A percentile compares a stretch with the other conserved stretches of the same genome.
These are phyloP conservation scores for Percina caprodes DNA, from an alignment of 2,113 vertebrate species.

Conservation along the genomic window DNA sequence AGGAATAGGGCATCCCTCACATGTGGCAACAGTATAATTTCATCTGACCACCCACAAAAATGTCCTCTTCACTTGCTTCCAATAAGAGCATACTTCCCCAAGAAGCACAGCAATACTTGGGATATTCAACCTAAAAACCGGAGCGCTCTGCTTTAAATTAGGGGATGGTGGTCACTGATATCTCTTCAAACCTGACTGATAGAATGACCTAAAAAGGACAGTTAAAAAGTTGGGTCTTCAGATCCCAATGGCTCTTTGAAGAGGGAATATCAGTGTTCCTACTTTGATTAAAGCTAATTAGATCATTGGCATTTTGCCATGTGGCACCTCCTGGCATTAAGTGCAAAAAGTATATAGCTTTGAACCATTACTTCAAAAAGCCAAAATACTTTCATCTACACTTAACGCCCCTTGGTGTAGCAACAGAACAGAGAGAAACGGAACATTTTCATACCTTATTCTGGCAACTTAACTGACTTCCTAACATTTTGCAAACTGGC, in stretches of 20 bases:
- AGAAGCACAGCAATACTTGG: not conserved
- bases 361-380: constrained; percentile 42
- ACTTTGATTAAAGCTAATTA: constrained; percentile 53
- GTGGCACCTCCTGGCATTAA: constrained; percentile 32
- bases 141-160: constrained; percentile 14
- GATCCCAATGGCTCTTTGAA: constrained; percentile 54
- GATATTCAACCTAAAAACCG: not conserved
- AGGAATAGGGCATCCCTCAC: not conserved
- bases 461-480: constrained; percentile 13
- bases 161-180: constrained; percentile 30
- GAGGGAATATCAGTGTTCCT: constrained; percentile 36
- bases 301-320: constrained; percentile 57
- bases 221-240: constrained; percentile 14
- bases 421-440: not conserved
- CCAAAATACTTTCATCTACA: constrained; percentile 7
- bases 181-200: constrained; percentile 31
- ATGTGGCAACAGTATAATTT: not conserved
- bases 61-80: not conserved
- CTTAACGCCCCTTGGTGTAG: not conserved
- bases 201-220: constrained; percentile 16
- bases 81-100: not conserved
- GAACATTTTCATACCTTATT: not conserved
- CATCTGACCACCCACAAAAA: constrained; percentile 8
- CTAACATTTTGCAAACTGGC: not conserved
- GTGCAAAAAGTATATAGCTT: constrained; percentile 36